A percentile compares a stretch with the other conserved stretches of the same genome.
phyloP scores from a whole-genome alignment of 2,888 invertebrate genomes.

The Horisme vitalbata region DNA sequence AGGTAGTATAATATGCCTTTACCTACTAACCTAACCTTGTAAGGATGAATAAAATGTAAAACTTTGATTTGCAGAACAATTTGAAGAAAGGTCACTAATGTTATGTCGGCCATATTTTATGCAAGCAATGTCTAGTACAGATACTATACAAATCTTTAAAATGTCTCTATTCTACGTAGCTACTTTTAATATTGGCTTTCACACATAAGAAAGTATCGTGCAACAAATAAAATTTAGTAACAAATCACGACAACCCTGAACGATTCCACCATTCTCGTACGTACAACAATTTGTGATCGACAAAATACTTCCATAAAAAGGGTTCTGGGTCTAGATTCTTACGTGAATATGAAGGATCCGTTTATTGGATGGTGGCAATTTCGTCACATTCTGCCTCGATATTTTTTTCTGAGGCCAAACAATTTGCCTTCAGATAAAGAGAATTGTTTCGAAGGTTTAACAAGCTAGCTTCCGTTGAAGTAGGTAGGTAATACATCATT shows the following conservation, averaged over 20 bases:
- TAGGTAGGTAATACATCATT: no score
- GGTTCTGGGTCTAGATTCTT: slow-evolving; percentile 41
- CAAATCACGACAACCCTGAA: slow-evolving; percentile 43
- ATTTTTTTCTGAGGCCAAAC: slow-evolving; percentile 23
- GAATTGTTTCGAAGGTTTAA: slow-evolving; percentile 12
- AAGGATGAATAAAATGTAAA: no score
- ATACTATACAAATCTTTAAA: no score
- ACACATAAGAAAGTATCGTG: slow-evolving; percentile 36
- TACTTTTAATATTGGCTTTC: background rate
- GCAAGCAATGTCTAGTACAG: no score
- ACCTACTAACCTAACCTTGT: no score
- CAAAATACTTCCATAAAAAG: slow-evolving; percentile 43
- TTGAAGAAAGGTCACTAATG: no score
- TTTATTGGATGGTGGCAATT: slow-evolving; percentile 33
- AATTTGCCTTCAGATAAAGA: slow-evolving; percentile 14
- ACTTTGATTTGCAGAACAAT: no score
- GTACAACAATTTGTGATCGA: slow-evolving; percentile 42
- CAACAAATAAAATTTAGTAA: slow-evolving; percentile 48
- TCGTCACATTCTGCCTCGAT: slow-evolving; percentile 18
- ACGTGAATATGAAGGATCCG: slow-evolving; percentile 34
- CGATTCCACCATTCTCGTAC: slow-evolving; percentile 36
- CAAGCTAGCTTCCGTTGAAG: background rate
- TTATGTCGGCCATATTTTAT: no score
- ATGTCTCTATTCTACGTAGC: background rate
- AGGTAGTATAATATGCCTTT: no score